Evolutionary conservation across 1,140 invertebrate genomes (phyloP).

Genomic region (Drosophila punjabiensis): DNA sequence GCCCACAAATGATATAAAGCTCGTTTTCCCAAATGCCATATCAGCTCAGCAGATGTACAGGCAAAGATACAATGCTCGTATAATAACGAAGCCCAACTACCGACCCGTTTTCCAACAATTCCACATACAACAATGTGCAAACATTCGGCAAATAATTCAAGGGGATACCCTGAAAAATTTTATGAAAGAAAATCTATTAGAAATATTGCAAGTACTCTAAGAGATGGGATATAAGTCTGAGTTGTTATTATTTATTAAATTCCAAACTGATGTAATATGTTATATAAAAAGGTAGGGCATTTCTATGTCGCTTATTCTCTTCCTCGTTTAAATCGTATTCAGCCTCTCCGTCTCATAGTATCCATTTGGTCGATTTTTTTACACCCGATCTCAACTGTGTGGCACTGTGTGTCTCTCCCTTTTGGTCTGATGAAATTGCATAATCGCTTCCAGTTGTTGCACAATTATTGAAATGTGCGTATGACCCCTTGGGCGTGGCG

Average conservation of each 20-base stretch:
- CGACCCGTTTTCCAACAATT: constrained; percentile 4
- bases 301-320: neutral
- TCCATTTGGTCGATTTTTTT: constrained; percentile 51
- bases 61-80: constrained; percentile 70
- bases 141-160: constrained; percentile 2
- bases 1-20: constrained; percentile 69
- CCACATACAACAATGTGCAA: constrained; percentile 39
- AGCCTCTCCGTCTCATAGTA: neutral
- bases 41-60: constrained; percentile 77
- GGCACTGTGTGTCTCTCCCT: constrained; percentile 57
- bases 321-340: neutral
- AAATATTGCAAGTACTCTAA: neutral
- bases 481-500: constrained; percentile 26
- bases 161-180: constrained; percentile 27
- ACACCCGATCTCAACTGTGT: constrained; percentile 61
- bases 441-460: constrained; percentile 83
- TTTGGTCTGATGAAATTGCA: constrained; percentile 81
- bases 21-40: constrained; percentile 79
- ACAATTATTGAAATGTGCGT: constrained; percentile 81
- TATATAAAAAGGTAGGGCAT: neutral
- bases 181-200: neutral
- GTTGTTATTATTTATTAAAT: neutral
- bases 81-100: constrained; percentile 30
- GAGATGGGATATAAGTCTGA: too few species aligned
- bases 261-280: neutral